Evolutionary conservation across 2,888 invertebrate species (phyloP).

Genomic region (Diadromus collaris): DNA sequence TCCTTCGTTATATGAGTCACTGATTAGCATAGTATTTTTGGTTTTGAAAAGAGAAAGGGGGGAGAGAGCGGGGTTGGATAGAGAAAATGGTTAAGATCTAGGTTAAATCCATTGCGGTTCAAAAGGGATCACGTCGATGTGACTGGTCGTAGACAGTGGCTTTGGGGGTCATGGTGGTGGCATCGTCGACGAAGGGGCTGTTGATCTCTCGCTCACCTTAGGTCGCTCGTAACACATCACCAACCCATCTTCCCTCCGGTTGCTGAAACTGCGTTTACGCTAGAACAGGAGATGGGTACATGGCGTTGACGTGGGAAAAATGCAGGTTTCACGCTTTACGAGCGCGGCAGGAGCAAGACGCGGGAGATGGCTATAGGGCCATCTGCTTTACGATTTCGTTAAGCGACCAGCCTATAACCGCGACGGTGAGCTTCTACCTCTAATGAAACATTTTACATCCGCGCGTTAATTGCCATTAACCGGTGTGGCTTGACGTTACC

Average conservation of each 20-base stretch:
- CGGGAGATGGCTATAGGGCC: not conserved
- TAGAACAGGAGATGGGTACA: constrained; percentile 10
- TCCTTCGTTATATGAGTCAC: not conserved
- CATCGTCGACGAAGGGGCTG: constrained; percentile 8
- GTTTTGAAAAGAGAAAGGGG: constrained; percentile 21
- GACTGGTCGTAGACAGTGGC: not conserved
- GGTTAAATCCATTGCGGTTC: constrained; percentile 22
- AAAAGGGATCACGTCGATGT: constrained; percentile 1
- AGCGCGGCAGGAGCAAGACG: constrained; percentile 10
- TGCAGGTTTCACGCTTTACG: constrained; percentile 50
- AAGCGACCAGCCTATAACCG: constrained; percentile 50
- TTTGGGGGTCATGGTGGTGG: not conserved
- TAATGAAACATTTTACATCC: constrained; percentile 59
- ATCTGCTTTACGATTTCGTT: constrained; percentile 50
- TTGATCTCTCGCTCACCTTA: constrained; percentile 21
- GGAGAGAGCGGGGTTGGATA: not conserved
- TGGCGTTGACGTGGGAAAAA: constrained; percentile 45
- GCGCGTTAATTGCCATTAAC: constrained; percentile 44
- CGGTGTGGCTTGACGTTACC: constrained; percentile 20
- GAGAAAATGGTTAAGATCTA: constrained; percentile 7
- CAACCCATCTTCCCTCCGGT: not conserved
- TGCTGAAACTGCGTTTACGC: constrained; percentile 23
- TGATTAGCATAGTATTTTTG: not conserved
- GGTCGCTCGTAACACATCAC: constrained; percentile 10
- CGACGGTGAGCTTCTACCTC: constrained; percentile 30